Evolutionary conservation across 1,140 invertebrate species (phyloP), one percentile per base, ranked within the genome.

Genomic region (Parapsyche elsis): DNA sequence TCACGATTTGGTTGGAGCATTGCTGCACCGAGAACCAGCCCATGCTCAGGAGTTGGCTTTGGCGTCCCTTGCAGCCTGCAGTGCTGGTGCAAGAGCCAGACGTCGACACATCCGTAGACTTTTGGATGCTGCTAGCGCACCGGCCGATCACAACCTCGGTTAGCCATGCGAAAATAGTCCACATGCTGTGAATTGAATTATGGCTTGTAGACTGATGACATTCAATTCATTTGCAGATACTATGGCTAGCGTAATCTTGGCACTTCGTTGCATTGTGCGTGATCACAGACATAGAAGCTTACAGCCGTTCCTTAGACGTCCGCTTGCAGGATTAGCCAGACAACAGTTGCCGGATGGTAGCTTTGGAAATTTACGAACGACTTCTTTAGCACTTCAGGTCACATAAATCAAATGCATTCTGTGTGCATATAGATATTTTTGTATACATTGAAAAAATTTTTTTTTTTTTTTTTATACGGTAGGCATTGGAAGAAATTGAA

Each of bases 231-330:
- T 87, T 88, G 4, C 85, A 93, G 95, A 96, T 84, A 95, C 95
- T 0, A 92, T 95, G 81, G 93, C 94, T 0, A 95, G 95, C 92
- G 94, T 95, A 16, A 93, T 96, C 23, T 87, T 96, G 86, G 94
- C 95, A 0, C 87, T 96, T 74, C 92, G 94, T 73, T 97, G 95
- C 86, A 94, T 96, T 76, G 93, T 94, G n/a, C 94, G 94, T 81
- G 94, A 95, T 83, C 94, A 95, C 84, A 90, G 93, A 0, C 94
- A 95, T 85, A 90, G 94, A 38, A 94, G 94, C 84, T 87, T 96
- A 30, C 92, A 93, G 80, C 94, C 94, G 84, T 95, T 94, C 83
- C 90, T 95, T 12, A 89, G 93, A 2, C 92, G 93, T 44, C 94
- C 94, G 0, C 92, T 94, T 80, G 89, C 93, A 0, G 92, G 91